Evolutionary conservation across 2,888 invertebrate species (phyloP).

Genomic region (Acrobasis repandana): DNA sequence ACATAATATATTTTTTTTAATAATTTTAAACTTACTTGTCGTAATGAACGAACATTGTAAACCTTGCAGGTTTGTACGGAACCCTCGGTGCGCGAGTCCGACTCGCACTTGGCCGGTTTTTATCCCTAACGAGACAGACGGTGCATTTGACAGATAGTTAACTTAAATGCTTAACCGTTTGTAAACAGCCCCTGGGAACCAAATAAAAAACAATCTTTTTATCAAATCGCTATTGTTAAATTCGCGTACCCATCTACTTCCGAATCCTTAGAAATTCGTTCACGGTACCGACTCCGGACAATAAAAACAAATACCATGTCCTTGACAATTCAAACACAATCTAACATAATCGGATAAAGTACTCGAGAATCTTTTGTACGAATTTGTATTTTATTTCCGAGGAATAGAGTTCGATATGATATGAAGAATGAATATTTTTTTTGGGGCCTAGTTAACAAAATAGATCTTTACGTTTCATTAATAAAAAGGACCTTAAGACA

Average conservation of each 20-base stretch:
- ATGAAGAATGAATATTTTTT: background rate
- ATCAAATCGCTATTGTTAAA: conserved; percentile 1
- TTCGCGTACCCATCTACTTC: conserved; percentile 1
- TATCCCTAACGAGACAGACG: too few relatives aligned
- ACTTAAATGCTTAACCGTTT: too few relatives aligned
- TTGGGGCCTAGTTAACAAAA: background rate
- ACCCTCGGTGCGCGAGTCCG: too few relatives aligned
- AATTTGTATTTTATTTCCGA: background rate
- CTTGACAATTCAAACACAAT: conserved; percentile 36
- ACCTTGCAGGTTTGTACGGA: too few relatives aligned
- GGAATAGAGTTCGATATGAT: background rate
- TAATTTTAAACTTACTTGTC: too few relatives aligned
- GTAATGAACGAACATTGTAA: too few relatives aligned
- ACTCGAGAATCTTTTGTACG: conserved; percentile 11
- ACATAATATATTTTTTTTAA: too few relatives aligned
- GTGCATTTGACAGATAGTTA: too few relatives aligned
- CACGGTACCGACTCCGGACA: conserved; percentile 8
- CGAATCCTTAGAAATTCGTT: background rate
- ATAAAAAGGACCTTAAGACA: conserved; percentile 12
- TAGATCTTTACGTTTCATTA: conserved; percentile 13
- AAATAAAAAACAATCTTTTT: background rate
- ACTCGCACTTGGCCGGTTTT: too few relatives aligned
- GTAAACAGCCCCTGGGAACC: background rate
- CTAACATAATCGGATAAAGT: conserved; percentile 35
- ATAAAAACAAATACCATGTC: conserved; percentile 25